These are phyloP conservation scores for Meloidogyne exigua DNA, from an alignment of 1,140 invertebrate species.

Conservation along the genomic window DNA sequence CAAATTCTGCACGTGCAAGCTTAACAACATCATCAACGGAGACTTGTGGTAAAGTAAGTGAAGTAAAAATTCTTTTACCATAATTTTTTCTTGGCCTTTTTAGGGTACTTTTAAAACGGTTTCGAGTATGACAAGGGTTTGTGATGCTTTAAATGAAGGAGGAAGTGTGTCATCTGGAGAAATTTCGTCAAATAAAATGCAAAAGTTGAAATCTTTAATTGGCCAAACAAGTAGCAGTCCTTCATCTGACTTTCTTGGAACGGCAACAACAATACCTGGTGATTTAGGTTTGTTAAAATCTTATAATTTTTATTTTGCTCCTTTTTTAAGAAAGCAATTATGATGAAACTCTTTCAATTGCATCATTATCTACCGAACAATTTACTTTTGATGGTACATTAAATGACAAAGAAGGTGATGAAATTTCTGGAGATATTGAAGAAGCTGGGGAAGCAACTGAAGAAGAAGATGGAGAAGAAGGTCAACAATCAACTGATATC, in stretches of 20 bases:
- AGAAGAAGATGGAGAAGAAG: not conserved
- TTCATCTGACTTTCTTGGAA: not conserved
- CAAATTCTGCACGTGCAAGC: not conserved
- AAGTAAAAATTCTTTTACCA: not conserved
- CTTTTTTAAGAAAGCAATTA: constrained; percentile 24
- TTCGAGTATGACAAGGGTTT: not conserved
- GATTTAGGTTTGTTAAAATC: not conserved
- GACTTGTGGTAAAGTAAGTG: not conserved
- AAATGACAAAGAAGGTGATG: not conserved
- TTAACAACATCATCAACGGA: not conserved
- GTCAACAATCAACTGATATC: not conserved
- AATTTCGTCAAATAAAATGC: not conserved
- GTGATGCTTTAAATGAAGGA: not conserved
- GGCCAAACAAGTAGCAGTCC: not conserved
- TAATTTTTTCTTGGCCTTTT: not conserved
- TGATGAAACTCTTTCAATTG: constrained; percentile 19
- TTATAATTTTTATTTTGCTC: not conserved
- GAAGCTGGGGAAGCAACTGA: constrained; percentile 19
- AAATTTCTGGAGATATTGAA: not conserved
- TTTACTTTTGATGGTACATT: not conserved
- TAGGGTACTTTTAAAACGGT: not conserved
- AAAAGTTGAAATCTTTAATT: not conserved
- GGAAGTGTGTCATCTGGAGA: not conserved
- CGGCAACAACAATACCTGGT: not conserved
- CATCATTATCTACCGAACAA: constrained; percentile 19